Base-by-base conservation (phyloP, 2,797 vertebrate genomes). In the Phoeniculus purpureus region DNA sequence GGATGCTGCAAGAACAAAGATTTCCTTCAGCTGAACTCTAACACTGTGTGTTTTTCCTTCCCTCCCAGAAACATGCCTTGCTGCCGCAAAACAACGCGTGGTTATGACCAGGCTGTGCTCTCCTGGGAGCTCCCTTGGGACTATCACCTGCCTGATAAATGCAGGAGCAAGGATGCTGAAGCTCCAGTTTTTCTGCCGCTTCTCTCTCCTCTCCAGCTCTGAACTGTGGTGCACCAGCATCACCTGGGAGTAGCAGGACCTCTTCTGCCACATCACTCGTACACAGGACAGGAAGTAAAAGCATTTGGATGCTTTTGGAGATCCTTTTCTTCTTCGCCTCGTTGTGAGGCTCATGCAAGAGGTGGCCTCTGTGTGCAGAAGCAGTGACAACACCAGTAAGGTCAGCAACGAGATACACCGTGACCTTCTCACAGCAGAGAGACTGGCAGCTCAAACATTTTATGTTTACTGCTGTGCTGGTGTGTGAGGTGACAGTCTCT, bases 261-360 rank as follows among this genome's bases (percentile, higher is more conserved):
- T 40, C 18, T 13, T 12, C 55, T 19, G 3, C 48, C 52, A 3
- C 0, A 0, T 14, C 4, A 0, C 7, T 9, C 6, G 9, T 9
- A 26, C 4, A 2, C 12, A 4, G 5, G 21, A 40, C 67, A 5
- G 7, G 2, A 68, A 68, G 43, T 22, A 12, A 12, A 34, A 0
- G 0, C 3, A 9, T 25, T 17, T 26, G 0, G 0, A 6, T 3
- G 23, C 26, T 52, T 74, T 47, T 54, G 61, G 54, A 85, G 31
- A 45, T 27, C 15, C 6, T 80, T 79, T 67, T 25, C 40, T 75
- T 65, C 59, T 43, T 50, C 12, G 10, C 56, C 58, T 55, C 0
- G 0, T 45, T 75, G 23, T 34, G 61, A 75, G n/a, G 45, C 22
- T 59, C 29, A 50, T 0, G 2, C 37, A 12, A 61, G 50, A 26